Evolutionary conservation across 37 sponge, comb jelly and placozoan genomes (phyloP), one percentile per base, ranked within the genome.

Genomic region (Halichondria panicea): DNA sequence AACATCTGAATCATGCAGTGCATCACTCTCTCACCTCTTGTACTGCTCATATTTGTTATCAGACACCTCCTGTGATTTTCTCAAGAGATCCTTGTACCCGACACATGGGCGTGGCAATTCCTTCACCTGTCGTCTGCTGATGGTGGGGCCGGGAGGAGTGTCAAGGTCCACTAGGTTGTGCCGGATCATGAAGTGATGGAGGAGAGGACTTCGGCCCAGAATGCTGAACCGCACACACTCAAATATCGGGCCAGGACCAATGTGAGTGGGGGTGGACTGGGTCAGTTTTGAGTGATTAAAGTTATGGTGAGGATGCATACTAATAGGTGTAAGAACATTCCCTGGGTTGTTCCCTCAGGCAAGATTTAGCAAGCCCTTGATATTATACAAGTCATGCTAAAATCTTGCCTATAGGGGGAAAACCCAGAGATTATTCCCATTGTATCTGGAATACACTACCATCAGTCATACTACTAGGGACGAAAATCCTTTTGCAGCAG

Each of bases 131-230:
- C 75, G 81, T 33, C 91, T 76, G 19, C 64, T 76, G 43, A 91
- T 58, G 1, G 63, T 37, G n/a, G 68, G 67, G 7, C 88, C 76
- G n/a, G 1, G 36, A 43, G 8, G 27, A 59, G 41, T 4, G 43
- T 19, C 53, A 22, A 13, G 66, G 43, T 81, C 78, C 2, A 48
- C 43, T 18, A 90, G 77, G 60, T 63, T 34, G 58, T 84, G 85
- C 0, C 44, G 8, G 30, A 56, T 19, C 27, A 94, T 73, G 81
- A 77, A 89, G 71, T 86, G 84, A 25, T 83, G 81, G 1, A 94
- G 73, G n/a, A 94, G 90, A 11, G 94, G 94, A 36, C 94, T 94
- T 22, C 75, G 43, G 2, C 88, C 81, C 38, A 71, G 56, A n/a
- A 81, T 43, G 33, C 68, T 67, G 56, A 94, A 89, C 31, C 64